Conservation (phyloP, 2,888 invertebrate species). For the Dasypogon diadema region DNA sequence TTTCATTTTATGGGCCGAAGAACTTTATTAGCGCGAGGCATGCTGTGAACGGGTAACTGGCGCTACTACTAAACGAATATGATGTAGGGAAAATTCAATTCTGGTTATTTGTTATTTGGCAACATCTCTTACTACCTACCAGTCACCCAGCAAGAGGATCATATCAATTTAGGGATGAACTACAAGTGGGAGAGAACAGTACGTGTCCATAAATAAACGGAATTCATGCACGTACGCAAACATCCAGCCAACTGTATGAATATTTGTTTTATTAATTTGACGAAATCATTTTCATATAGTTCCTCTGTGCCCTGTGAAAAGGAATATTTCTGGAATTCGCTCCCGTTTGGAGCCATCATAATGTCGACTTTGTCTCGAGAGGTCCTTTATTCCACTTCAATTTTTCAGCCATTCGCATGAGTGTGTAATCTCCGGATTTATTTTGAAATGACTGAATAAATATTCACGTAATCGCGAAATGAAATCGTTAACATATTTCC, state of each 20-base stretch:
- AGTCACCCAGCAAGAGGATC: not conserved
- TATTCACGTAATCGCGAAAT: too few relatives aligned
- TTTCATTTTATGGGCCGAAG: constrained; percentile 26
- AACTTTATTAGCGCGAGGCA: constrained; percentile 21
- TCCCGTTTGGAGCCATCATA: too few relatives aligned
- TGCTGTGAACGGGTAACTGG: not conserved
- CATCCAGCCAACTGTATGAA: not conserved
- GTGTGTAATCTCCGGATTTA: too few relatives aligned
- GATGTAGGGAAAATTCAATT: constrained; percentile 33
- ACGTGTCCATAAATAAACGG: constrained; percentile 34
- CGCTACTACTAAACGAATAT: not conserved
- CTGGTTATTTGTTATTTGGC: constrained; percentile 18
- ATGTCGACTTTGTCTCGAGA: too few relatives aligned
- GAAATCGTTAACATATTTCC: too few relatives aligned
- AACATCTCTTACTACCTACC: not conserved
- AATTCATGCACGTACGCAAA: not conserved
- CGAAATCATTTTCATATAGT: constrained; percentile 3
- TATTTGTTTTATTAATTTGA: constrained; percentile 30
- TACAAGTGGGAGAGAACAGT: not conserved
- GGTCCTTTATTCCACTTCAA: too few relatives aligned
- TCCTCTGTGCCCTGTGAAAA: not conserved
- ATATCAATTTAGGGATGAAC: not conserved
- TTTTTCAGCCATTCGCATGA: too few relatives aligned
- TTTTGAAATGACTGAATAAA: too few relatives aligned
- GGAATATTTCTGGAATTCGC: not conserved